Conservation (phyloP, 2,113 vertebrate species). For the Hemiprocne comata region DNA sequence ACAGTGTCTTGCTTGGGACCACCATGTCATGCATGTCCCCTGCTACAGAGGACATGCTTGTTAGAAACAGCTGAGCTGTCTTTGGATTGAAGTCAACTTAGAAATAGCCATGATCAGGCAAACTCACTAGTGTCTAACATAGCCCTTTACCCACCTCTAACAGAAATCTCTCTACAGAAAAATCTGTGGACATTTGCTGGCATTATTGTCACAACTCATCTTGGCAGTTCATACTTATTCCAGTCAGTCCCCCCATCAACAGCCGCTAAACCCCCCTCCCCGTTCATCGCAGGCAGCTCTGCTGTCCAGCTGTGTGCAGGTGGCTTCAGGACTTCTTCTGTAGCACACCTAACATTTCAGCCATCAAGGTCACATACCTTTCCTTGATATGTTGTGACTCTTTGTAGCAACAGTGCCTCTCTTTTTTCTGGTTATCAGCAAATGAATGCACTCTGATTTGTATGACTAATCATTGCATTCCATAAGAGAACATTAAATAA, state of each 20-base stretch:
- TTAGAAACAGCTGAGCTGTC: not conserved
- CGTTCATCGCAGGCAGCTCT: not conserved
- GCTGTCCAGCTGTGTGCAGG: not conserved
- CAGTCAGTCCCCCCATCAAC: not conserved
- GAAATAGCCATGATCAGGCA: not conserved
- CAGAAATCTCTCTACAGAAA: not conserved
- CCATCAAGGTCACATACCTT: accelerated
- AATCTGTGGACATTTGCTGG: not conserved
- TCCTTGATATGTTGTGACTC: not conserved
- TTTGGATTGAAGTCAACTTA: accelerated
- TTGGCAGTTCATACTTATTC: not conserved
- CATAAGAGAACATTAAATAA: not conserved
- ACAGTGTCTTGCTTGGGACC: not conserved
- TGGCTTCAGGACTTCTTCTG: accelerated
- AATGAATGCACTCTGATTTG: not conserved
- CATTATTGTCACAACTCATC: not conserved
- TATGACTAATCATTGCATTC: not conserved
- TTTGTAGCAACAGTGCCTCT: not conserved
- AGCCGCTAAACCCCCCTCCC: not conserved
- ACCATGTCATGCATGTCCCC: accelerated
- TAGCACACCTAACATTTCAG: not conserved
- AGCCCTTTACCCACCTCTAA: not conserved
- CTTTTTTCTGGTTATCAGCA: not conserved
- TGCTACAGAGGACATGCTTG: not conserved
- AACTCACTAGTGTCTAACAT: not conserved